Conservation (phyloP, 2,797 vertebrate genomes). For the Megalops cyprinoides region DNA sequence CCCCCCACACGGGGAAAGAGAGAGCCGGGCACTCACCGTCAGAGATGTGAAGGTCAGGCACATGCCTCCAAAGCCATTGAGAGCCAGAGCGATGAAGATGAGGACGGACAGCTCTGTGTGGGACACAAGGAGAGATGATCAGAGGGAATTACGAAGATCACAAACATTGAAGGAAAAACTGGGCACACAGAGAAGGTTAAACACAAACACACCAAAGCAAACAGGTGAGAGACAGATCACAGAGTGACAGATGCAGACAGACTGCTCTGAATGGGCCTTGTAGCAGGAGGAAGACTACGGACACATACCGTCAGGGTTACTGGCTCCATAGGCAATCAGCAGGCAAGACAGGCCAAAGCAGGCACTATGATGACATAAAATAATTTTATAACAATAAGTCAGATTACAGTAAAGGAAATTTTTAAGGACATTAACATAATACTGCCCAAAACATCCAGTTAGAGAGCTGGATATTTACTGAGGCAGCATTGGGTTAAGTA, state of each 20-base stretch:
- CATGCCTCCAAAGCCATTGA: slow-evolving; percentile 98
- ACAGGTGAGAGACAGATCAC: not conserved
- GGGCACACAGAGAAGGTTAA: not conserved
- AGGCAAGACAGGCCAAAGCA: slow-evolving; percentile 93
- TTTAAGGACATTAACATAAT: not conserved
- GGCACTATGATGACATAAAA: slow-evolving; percentile 73
- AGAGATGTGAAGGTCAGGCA: slow-evolving; percentile 99
- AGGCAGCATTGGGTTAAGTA: too few species aligned
- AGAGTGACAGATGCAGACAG: not conserved
- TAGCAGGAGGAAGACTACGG: not conserved
- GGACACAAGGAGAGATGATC: slow-evolving; percentile 11
- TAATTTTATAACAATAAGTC: too few species aligned
- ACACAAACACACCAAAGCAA: not conserved
- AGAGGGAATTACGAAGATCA: not conserved
- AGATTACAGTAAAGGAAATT: not conserved
- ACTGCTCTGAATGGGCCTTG: not conserved
- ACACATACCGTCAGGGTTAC: slow-evolving; percentile 85
- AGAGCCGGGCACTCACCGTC: slow-evolving; percentile 84
- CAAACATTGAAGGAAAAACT: not conserved
- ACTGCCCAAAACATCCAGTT: too few species aligned
- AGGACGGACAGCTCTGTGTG: slow-evolving; percentile 90
- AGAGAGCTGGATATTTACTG: too few species aligned
- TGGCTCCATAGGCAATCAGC: slow-evolving; percentile 93
- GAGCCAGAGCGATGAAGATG: slow-evolving; percentile 92
- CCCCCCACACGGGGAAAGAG: too few species aligned